Conservation (phyloP, 2,113 vertebrate genomes). For the Burhinus oedicnemus region DNA sequence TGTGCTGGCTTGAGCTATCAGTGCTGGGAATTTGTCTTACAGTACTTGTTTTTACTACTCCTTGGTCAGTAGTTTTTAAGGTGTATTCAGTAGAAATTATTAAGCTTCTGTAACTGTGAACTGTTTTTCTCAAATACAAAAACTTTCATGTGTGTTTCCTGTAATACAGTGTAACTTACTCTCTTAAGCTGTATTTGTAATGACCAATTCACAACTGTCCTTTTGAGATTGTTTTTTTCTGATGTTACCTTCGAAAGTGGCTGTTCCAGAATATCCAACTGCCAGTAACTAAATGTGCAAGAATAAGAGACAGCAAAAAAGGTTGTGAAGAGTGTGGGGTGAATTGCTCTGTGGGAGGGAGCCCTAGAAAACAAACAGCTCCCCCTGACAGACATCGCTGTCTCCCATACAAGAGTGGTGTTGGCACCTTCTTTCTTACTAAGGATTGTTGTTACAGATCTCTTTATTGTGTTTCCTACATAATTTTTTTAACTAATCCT, state of each 20-base stretch:
- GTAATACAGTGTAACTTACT: background rate
- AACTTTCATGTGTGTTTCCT: background rate
- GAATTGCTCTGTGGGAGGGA: background rate
- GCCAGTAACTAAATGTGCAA: background rate
- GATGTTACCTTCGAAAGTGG: background rate
- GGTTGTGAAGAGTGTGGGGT: background rate
- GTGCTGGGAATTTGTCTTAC: background rate
- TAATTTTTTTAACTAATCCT: background rate
- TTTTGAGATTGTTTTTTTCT: background rate
- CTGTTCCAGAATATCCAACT: background rate
- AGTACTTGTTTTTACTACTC: background rate
- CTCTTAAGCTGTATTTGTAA: background rate
- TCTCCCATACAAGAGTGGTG: background rate
- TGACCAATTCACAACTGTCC: background rate
- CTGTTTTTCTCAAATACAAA: background rate
- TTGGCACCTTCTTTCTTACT: background rate
- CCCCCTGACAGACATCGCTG: background rate
- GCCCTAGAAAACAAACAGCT: background rate
- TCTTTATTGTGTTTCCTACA: background rate
- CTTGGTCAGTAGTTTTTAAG: background rate
- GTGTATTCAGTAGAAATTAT: background rate
- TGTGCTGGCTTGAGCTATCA: background rate
- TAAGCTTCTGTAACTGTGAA: background rate
- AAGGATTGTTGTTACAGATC: background rate
- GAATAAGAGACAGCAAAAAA: background rate